Percentiles rank a stretch among this genome's conserved stretches.
phyloP scores from a whole-genome alignment of 2,797 vertebrate genomes.

The Ctenopoma kingsleyae region DNA sequence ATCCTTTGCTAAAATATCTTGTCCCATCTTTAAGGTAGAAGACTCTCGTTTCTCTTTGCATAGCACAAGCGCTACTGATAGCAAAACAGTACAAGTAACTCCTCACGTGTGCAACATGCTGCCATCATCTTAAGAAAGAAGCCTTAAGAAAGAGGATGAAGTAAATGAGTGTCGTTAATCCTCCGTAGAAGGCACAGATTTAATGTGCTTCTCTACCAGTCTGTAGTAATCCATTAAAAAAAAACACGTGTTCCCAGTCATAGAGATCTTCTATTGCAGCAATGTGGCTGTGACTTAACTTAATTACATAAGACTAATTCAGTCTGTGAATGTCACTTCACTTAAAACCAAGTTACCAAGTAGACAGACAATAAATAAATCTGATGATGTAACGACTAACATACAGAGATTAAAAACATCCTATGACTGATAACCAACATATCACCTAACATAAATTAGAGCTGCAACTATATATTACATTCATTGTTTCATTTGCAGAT shows the following conservation, averaged over 20 bases:
- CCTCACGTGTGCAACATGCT: constrained; percentile 35
- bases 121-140: constrained; percentile 51
- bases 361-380: no score
- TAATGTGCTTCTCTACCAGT: constrained; percentile 66
- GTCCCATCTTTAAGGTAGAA: not conserved
- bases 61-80: constrained; percentile 4
- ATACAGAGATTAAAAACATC: not conserved
- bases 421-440: not conserved
- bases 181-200: constrained; percentile 57
- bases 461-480: no score
- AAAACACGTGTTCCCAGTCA: constrained; percentile 45
- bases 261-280: constrained; percentile 34
- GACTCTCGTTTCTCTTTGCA: constrained; percentile 6
- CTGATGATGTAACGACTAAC: not conserved
- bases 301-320: constrained; percentile 45
- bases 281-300: constrained; percentile 34
- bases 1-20: constrained; percentile 21
- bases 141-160: constrained; percentile 64
- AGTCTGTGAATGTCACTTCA: not conserved
- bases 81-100: constrained; percentile 17
- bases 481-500: not conserved
- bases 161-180: constrained; percentile 76
- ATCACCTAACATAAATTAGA: not conserved
- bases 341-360: not conserved
- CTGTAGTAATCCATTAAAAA: constrained; percentile 70